Base-by-base conservation (phyloP, 1,140 invertebrate species). In the Macrocentrus cingulum region DNA sequence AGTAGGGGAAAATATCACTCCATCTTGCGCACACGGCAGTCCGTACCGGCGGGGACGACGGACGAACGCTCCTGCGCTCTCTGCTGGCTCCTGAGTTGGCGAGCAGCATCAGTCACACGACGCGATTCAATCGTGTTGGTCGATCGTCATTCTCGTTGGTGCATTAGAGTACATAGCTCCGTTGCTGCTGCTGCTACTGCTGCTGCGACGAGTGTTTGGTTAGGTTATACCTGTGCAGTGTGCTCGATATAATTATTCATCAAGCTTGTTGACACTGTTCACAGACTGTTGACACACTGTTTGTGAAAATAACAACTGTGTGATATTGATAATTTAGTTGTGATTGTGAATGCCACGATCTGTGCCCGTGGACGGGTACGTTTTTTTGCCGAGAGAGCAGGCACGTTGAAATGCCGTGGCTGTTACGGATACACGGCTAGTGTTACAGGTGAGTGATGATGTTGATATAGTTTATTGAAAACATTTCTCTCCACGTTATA, bases 321-420 rank as follows among this genome's bases (percentile, higher is more conserved):
- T 39, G 65, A 65, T 63, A 70, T 65, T 72, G 55, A 36, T 50
- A 68, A 64, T 67, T n/a, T 65, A 66, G 67, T 62, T 63, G 60
- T 60, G 63, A 61, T 66, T 64, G 59, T 61, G 58, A 64, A 62
- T 64, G 60, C 53, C 44, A 52, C 45, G 59, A 34, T 34, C 15
- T 4, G 18, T 34, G 20, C 36, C 39, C 51, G 53, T 52, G 22
- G 65, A 68, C n/a, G n/a, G n/a, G n/a, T n/a, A n/a, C n/a, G n/a
- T n/a, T 65, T 65, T 67, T 66, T 64, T 64, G 66, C 65, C 66
- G 69, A 74, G 63, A n/a, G 29, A 63, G 67, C 62, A 66, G 65
- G 72, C 72, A 72, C 72, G 72, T 66, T 76, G 76, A 75, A 70
- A 78, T 77, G 77, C 75, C 73, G 75, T 72, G 74, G 72, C 70